Conservation (phyloP, 1,140 invertebrate genomes). For the Bombus sylvicola region DNA sequence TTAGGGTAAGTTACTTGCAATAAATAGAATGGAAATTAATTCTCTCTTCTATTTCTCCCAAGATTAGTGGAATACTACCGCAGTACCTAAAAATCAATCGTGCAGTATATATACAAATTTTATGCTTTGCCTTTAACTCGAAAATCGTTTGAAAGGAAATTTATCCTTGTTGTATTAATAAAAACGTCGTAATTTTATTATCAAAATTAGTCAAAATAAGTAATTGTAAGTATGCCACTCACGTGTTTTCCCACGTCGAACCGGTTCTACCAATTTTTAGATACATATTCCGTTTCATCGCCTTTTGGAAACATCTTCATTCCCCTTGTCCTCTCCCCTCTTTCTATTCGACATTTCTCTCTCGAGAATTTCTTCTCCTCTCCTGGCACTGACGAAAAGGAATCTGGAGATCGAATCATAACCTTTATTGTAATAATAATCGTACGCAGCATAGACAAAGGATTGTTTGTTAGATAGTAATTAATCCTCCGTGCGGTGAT, state of each 20-base stretch:
- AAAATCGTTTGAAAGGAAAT: conserved; percentile 10
- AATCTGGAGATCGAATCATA: conserved; percentile 45
- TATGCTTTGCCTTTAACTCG: conserved; percentile 23
- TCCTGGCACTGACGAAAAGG: conserved; percentile 28
- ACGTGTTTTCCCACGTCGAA: not conserved
- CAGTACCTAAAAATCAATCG: conserved; percentile 5
- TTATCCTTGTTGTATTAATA: not conserved
- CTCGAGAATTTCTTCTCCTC: not conserved
- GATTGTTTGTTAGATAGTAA: conserved; percentile 69
- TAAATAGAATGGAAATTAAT: conserved; percentile 42
- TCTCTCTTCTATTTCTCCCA: conserved; percentile 4
- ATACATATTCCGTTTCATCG: not conserved
- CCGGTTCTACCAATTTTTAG: not conserved
- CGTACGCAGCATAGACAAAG: conserved; percentile 48
- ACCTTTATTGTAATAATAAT: conserved; percentile 64
- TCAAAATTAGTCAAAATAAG: not conserved
- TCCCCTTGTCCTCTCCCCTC: too few relatives aligned
- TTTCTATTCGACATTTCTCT: not conserved
- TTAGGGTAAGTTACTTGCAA: conserved; percentile 39
- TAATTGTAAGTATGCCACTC: not conserved
- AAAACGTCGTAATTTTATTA: not conserved
- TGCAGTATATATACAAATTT: not conserved
- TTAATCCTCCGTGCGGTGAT: conserved; percentile 62
- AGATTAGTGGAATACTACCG: not conserved
- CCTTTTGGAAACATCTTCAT: not conserved